Conservation (phyloP, 2,113 vertebrate species). For the Chaenocephalus aceratus region DNA sequence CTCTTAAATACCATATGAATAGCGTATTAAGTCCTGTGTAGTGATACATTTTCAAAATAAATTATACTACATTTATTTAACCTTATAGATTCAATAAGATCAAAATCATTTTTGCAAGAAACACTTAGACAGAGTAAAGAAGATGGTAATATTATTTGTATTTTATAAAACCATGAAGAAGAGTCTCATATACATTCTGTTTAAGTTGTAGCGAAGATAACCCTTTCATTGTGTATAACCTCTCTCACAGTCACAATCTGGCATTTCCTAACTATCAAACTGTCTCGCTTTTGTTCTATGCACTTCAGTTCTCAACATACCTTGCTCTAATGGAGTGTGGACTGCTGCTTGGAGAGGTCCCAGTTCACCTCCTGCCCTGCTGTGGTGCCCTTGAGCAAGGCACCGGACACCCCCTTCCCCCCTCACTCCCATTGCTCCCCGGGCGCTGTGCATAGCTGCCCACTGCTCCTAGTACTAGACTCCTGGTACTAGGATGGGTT, state of each 20-base stretch:
- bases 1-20: not conserved
- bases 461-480: too few relatives aligned
- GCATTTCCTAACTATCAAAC: not conserved
- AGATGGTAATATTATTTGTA: not conserved
- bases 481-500: too few relatives aligned
- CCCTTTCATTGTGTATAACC: too few relatives aligned
- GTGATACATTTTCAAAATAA: too few relatives aligned
- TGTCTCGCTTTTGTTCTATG: conserved; percentile 1
- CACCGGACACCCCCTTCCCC: too few relatives aligned
- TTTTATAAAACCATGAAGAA: too few relatives aligned
- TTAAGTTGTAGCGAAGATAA: not conserved
- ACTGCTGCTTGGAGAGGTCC: too few relatives aligned
- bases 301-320: conserved; percentile 8
- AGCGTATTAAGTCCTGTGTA: not conserved
- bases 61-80: not conserved
- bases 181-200: not conserved
- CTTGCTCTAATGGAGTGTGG: too few relatives aligned
- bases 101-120: not conserved
- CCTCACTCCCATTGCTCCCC: too few relatives aligned
- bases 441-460: too few relatives aligned
- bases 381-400: too few relatives aligned
- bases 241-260: not conserved
- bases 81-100: not conserved
- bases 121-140: not conserved
- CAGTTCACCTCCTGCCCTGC: too few relatives aligned